Evolutionary conservation across 1,140 invertebrate genomes (phyloP).

Genomic region (Pogonus chalceus): DNA sequence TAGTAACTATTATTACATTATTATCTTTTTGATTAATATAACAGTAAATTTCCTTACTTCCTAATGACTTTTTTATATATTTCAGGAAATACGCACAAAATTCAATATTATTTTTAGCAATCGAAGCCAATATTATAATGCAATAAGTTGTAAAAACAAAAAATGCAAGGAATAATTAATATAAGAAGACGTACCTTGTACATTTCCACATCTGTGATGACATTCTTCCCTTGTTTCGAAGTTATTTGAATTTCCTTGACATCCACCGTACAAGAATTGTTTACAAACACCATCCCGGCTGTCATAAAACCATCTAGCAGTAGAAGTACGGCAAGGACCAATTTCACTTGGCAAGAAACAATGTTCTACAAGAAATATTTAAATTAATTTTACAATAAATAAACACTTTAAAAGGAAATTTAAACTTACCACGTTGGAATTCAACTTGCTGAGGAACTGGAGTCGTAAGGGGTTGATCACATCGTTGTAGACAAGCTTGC

Average conservation of each 20-base stretch:
- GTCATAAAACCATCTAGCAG: constrained; percentile 70
- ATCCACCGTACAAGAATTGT: constrained; percentile 74
- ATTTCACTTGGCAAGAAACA: constrained; percentile 57
- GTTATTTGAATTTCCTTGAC: constrained; percentile 77
- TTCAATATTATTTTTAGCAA: too few relatives aligned
- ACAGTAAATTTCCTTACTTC: too few relatives aligned
- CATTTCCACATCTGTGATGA: constrained; percentile 58
- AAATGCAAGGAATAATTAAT: too few relatives aligned
- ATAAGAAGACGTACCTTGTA: constrained; percentile 47
- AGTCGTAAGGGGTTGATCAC: constrained; percentile 31
- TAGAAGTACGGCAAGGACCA: constrained; percentile 54
- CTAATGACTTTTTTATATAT: too few relatives aligned
- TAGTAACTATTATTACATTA: too few relatives aligned
- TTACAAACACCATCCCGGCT: constrained; percentile 63
- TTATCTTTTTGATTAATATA: too few relatives aligned
- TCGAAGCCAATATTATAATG: too few relatives aligned
- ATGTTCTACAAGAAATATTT: constrained; percentile 43
- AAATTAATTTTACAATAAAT: constrained; percentile 2
- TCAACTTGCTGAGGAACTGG: constrained; percentile 13
- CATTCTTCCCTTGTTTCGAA: constrained; percentile 71
- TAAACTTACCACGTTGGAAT: constrained; percentile 21
- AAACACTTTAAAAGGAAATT: neutral
- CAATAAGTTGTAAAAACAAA: too few relatives aligned
- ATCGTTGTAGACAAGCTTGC: constrained; percentile 53
- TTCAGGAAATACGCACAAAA: too few relatives aligned